A percentile compares a stretch with the other conserved stretches of the same genome.
phyloP scores from a whole-genome alignment of 2,797 vertebrate genomes.

The Coccyzus lansbergi region DNA sequence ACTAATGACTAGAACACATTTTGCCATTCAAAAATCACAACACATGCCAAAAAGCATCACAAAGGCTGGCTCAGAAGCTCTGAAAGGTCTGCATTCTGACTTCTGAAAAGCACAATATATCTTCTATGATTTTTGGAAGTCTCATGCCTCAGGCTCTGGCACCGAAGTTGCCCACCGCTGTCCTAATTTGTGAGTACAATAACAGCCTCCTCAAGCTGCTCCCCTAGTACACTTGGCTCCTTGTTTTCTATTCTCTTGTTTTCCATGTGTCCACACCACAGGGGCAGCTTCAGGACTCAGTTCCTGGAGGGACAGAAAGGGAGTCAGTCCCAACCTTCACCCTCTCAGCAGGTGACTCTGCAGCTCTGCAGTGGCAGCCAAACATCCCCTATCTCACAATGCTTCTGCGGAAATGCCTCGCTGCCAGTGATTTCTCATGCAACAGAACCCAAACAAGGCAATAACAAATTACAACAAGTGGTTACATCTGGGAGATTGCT shows the following conservation, averaged over 20 bases:
- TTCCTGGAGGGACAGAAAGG: neutral
- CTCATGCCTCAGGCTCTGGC: neutral
- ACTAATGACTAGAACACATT: neutral
- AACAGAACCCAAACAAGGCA: neutral
- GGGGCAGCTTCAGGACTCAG: neutral
- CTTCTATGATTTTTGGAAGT: neutral
- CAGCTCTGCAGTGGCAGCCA: neutral
- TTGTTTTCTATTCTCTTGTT: neutral
- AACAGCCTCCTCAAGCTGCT: neutral
- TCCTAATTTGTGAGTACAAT: neutral
- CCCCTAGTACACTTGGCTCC: neutral
- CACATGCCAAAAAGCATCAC: neutral
- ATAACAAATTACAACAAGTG: neutral
- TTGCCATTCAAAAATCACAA: neutral
- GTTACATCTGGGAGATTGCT: neutral
- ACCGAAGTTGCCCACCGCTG: neutral
- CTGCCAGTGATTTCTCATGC: neutral
- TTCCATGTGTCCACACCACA: accelerated
- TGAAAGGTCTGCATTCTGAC: neutral
- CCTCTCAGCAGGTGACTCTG: neutral
- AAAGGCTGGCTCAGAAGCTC: neutral
- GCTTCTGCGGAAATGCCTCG: neutral
- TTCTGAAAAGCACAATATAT: neutral
- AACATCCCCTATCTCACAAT: neutral
- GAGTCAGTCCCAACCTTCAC: neutral